phyloP scores from a whole-genome alignment of 2,113 vertebrate species.

The Catharus bicknelli region DNA sequence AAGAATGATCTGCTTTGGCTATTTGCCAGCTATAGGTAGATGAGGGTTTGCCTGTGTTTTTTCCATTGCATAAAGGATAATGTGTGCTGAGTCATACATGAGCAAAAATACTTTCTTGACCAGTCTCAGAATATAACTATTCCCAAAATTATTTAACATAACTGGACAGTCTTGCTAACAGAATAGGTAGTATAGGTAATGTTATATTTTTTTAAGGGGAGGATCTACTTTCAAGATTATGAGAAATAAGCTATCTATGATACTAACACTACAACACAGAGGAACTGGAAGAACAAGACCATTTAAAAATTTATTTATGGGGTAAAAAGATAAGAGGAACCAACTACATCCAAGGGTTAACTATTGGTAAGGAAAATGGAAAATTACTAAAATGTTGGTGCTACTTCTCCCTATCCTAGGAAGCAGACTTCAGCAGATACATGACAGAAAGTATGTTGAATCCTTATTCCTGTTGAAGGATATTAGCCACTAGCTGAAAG shows the following conservation, averaged over 20 bases:
- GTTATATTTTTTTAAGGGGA: not conserved
- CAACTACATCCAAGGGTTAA: not conserved
- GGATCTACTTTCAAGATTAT: not conserved
- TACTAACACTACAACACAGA: not conserved
- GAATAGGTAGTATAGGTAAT: not conserved
- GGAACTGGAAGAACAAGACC: fast-evolving
- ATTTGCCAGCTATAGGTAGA: slow-evolving; percentile 64
- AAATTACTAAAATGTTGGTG: not conserved
- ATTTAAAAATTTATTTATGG: not conserved
- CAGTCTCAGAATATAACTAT: not conserved
- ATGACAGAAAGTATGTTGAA: not conserved
- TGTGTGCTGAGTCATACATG: slow-evolving; percentile 12
- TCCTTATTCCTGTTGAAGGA: not conserved
- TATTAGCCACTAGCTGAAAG: not conserved
- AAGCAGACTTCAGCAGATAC: not conserved
- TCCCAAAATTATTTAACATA: not conserved
- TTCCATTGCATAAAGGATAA: slow-evolving; percentile 28
- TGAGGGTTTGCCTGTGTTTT: not conserved
- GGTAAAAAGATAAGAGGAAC: not conserved
- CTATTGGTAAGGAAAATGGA: not conserved
- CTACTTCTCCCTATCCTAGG: not conserved
- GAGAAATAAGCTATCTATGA: not conserved
- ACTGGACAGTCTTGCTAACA: not conserved
- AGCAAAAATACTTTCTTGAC: slow-evolving; percentile 3
- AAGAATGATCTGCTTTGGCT: slow-evolving; percentile 70